Evolutionary conservation across 1,140 invertebrate genomes (phyloP).

Genomic region (Samia ricini): DNA sequence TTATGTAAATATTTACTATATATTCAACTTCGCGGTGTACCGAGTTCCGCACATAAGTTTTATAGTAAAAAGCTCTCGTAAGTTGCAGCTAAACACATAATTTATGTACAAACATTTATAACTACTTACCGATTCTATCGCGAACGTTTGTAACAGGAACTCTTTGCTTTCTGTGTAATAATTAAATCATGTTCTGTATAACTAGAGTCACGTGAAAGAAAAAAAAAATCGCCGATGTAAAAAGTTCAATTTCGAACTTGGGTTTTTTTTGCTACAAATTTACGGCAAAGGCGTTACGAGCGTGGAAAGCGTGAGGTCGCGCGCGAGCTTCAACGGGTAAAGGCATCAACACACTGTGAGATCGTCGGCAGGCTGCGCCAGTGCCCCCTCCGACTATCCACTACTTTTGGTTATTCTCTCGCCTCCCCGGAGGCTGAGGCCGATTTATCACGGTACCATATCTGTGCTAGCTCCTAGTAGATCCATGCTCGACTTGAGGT

Average conservation of each 20-base stretch:
- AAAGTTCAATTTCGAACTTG: neutral
- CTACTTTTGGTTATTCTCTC: constrained; percentile 64
- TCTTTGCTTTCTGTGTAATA: neutral
- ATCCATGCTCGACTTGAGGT: constrained; percentile 37
- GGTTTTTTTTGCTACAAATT: neutral
- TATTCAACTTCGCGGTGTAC: constrained; percentile 10
- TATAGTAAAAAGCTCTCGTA: constrained; percentile 2
- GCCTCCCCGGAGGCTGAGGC: constrained; percentile 53
- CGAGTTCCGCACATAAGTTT: constrained; percentile 5
- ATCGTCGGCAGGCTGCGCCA: constrained; percentile 31
- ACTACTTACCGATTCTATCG: constrained; percentile 6
- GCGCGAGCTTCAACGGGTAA: constrained; percentile 50
- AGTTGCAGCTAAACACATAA: neutral
- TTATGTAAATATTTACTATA: constrained; percentile 13
- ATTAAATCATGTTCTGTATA: neutral
- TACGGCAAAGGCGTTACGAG: neutral
- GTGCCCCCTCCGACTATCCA: constrained; percentile 59
- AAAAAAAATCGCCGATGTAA: neutral
- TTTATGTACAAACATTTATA: neutral
- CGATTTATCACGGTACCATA: constrained; percentile 59
- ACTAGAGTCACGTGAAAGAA: neutral
- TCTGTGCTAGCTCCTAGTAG: constrained; percentile 47
- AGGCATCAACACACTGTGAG: constrained; percentile 57
- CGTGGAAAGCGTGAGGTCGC: constrained; percentile 17
- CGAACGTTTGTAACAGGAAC: neutral